Evolutionary conservation across 2,113 vertebrate species (phyloP).

Genomic region (Phalacrocorax aristotelis): DNA sequence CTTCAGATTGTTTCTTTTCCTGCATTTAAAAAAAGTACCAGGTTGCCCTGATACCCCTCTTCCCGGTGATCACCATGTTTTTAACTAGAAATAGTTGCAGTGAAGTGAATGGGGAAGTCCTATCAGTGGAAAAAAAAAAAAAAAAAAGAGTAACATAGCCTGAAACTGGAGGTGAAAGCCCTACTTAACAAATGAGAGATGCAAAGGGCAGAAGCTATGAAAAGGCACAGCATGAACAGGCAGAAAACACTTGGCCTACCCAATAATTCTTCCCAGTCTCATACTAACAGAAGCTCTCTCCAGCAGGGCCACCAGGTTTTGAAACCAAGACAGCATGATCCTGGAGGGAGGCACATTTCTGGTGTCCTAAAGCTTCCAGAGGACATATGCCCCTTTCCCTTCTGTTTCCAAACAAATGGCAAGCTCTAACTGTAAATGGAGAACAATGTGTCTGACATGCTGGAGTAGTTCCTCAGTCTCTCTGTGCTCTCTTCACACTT

Average conservation of each 20-base stretch:
- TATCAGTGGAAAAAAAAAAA: not conserved
- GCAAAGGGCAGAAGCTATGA: slow-evolving; percentile 46
- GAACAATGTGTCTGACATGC: not conserved
- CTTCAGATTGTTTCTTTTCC: not conserved
- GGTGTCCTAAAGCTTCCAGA: not conserved
- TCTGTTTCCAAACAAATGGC: not conserved
- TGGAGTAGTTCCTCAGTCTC: not conserved
- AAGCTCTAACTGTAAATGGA: not conserved
- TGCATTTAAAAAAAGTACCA: not conserved
- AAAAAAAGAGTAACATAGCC: not conserved
- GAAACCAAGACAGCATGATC: not conserved
- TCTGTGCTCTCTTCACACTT: not conserved
- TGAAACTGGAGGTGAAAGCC: slow-evolving; percentile 46
- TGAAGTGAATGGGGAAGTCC: not conserved
- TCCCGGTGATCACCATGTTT: not conserved
- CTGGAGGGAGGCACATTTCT: not conserved
- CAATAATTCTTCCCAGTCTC: not conserved
- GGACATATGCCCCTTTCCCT: not conserved
- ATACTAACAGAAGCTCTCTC: not conserved
- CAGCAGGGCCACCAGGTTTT: not conserved
- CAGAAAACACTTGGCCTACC: not conserved
- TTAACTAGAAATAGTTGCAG: not conserved
- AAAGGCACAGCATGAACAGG: slow-evolving; percentile 11
- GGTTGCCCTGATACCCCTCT: not conserved
- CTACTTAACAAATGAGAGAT: slow-evolving; percentile 23